Conservation (phyloP, 2,797 vertebrate genomes). For the Petrocephalus schoutedeni region DNA sequence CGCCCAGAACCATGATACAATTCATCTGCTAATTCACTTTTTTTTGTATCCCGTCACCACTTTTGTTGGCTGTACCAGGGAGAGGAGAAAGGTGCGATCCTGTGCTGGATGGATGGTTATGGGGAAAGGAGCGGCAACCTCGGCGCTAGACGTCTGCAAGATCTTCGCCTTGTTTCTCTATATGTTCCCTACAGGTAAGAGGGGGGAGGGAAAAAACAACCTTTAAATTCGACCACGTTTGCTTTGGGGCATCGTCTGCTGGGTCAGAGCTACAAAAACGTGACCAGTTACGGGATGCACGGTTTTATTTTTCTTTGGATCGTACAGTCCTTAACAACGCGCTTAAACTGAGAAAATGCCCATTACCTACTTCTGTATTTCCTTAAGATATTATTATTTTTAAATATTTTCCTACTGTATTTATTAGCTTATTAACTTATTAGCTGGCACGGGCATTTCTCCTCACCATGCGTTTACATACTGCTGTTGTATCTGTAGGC, state of each 20-base stretch:
- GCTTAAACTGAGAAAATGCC: not conserved
- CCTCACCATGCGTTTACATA: not conserved
- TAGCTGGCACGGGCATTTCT: not conserved
- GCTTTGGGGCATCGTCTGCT: constrained; percentile 31
- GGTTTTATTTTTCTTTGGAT: not conserved
- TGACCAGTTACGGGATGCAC: not conserved
- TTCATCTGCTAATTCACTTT: constrained; percentile 30
- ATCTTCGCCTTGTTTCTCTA: constrained; percentile 79
- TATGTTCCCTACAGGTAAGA: constrained; percentile 87
- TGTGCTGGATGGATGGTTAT: constrained; percentile 99
- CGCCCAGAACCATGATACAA: not conserved
- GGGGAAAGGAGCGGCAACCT: constrained; percentile 92
- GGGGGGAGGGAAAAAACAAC: constrained; percentile 55
- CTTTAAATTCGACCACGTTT: constrained; percentile 65
- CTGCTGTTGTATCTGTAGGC: not conserved
- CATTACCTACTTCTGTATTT: not conserved
- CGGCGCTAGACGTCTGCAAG: constrained; percentile 88
- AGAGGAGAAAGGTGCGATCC: constrained; percentile 91
- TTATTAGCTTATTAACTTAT: too few relatives aligned
- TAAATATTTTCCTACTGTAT: not conserved
- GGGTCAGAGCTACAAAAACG: not conserved
- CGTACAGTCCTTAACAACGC: not conserved
- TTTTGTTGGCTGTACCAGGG: constrained; percentile 63
- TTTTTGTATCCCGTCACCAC: constrained; percentile 17
- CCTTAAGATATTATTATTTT: not conserved